Conservation (phyloP, 1,140 invertebrate genomes). For the Halesus radiatus region DNA sequence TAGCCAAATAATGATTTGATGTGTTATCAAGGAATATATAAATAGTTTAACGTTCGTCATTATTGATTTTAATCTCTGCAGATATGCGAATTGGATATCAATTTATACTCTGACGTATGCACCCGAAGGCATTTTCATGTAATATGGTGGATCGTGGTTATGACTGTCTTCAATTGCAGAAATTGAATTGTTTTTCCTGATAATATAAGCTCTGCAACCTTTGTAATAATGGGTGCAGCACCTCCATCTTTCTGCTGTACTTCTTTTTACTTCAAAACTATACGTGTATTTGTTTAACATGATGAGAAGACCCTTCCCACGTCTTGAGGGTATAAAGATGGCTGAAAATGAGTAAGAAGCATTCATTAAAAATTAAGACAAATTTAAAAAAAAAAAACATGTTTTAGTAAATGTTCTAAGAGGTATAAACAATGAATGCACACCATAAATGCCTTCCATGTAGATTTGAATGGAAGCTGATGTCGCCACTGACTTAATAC, state of each 20-base stretch:
- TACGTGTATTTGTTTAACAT: conserved; percentile 22
- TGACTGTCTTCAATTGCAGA: not conserved
- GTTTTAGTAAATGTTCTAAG: not conserved
- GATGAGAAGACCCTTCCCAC: not conserved
- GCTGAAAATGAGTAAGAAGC: not conserved
- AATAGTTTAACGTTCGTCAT: too few relatives aligned
- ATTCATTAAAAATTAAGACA: not conserved
- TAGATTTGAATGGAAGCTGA: too few relatives aligned
- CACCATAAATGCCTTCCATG: too few relatives aligned
- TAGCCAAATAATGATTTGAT: too few relatives aligned
- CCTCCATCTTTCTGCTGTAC: not conserved
- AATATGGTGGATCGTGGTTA: not conserved
- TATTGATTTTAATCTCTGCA: too few relatives aligned
- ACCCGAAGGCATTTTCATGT: too few relatives aligned
- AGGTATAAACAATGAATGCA: too few relatives aligned
- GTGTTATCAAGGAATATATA: too few relatives aligned
- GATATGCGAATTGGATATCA: too few relatives aligned
- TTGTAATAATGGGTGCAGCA: not conserved
- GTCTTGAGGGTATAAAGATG: conserved; percentile 7
- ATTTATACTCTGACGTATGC: too few relatives aligned
- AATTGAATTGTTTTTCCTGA: not conserved
- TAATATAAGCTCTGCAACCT: not conserved
- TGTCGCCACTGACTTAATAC: too few relatives aligned
- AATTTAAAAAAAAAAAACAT: not conserved
- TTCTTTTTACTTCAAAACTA: not conserved